Base-by-base conservation (phyloP, 1,140 invertebrate genomes). In the Aphelenchoides besseyi region DNA sequence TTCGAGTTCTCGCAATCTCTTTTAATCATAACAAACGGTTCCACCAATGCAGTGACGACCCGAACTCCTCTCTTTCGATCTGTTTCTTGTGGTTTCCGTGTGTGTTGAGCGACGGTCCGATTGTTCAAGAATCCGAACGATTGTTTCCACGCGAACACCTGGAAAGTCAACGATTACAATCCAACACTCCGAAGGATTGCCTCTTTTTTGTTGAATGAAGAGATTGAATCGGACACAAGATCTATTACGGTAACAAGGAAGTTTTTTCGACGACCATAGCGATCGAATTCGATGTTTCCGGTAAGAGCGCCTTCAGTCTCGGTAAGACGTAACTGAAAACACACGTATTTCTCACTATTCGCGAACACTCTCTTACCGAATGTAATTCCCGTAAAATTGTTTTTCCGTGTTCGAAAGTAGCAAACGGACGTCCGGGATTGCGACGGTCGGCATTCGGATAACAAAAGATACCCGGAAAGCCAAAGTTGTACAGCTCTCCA, bases 11-110 rank as follows among this genome's bases (percentile, higher is more conserved):
- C 74, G 35, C 75, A 79, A 37, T 79, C 79, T 59, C 77, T 59
- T 61, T 83, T 83, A 8, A 80, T 73, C 82, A 83, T 83, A 12
- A 85, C 82, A 69, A 83, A 83, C 12, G 82, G 82, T 55, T 81
- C 79, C 9, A 80, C 78, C 3, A 83, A 48, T 28, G 62, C 79
- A 30, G 70, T 83, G 63, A 76, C 76, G 9, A 82, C 69, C 28
- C 64, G 18, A 23, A 82, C 73, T 35, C 79, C 61, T 62, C 82
- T 81, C 48, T 82, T 79, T 16, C 32, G 63, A 36, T 55, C 72
- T 3, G 37, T 35, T 35, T 82, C 75, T 26, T 68, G 63, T 3
- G 63, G 23, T 54, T 82, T 82, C 62, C 80, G 35, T 18, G 79
- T 79, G 68, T 82, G 80, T 23, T 82, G 77, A 23, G 81, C 80